Base-by-base conservation (phyloP, 2,113 vertebrate genomes). In the Pygoscelis antarcticus region DNA sequence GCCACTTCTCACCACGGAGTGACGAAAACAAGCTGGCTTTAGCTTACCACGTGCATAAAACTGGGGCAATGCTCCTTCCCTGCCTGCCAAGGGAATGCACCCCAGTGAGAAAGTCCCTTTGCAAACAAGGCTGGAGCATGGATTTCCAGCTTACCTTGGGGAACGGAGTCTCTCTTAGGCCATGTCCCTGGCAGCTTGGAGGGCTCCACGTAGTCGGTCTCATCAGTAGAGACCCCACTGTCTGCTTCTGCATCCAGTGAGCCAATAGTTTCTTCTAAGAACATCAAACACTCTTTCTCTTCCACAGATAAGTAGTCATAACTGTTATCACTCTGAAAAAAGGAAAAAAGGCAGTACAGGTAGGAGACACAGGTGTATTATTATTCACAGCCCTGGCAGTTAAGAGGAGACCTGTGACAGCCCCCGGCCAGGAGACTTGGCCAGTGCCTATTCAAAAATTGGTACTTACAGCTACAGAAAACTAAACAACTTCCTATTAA, bases 241-340 rank as follows among this genome's bases (percentile, higher is more conserved):
- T 99, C 99, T 16, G 95, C 98, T 72, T 99, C 99, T 3, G 97
- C 96, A 32, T 99, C 99, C 96, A 99, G 83, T 1, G 99, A 99
- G 92, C 99, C 98, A 16, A 99, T 99, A 8, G 99, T 99, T 96
- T 99, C 99, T 94, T 99, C 99, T 88, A 99, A 96, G 98, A 99
- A 99, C 97, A 99, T 98, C 95, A 99, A 96, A 40, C 99, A 99
- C 70, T 99, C 99, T 34, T 98, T 99, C 93, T 99, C 99, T 62
- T 99, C 99, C 36, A 98, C 98, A 2, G 99, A 99, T 57, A 99
- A 97, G 89, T 99, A 97, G 87, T 99, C 99, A 36, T 99, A 98
- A 92, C 98, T 99, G 84, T 98, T 98, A 93, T 99, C 98, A 22
- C 98, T 99, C 99, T 99, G 97, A 9, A 30, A 29, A 16, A 13